These are phyloP conservation scores for Melanotaenia duboulayi DNA, from an alignment of 2,113 vertebrate species.

Conservation along the genomic window DNA sequence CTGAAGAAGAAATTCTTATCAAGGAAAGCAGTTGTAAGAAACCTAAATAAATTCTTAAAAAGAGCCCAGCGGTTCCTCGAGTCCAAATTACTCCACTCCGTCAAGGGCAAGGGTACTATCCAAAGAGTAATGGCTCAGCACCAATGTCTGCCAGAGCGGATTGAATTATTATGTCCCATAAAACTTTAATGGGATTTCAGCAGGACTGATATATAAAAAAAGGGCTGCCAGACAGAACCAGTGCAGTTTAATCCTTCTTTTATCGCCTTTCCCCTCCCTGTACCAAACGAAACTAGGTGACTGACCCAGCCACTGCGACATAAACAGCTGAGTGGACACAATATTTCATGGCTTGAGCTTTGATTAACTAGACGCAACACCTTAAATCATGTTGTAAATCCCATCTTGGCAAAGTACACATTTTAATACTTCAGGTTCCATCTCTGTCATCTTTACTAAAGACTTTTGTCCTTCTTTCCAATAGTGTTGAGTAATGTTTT, in stretches of 20 bases:
- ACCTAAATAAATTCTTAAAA: slow-evolving; percentile 35
- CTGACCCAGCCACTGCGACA: slow-evolving; percentile 25
- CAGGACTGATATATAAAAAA: slow-evolving; percentile 63
- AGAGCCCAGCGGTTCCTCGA: slow-evolving; percentile 36
- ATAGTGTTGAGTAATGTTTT: background rate
- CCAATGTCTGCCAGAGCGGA: slow-evolving; percentile 60
- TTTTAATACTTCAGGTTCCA: slow-evolving; percentile 4
- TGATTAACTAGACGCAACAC: slow-evolving; percentile 39
- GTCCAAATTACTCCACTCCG: slow-evolving; percentile 61
- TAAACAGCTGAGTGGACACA: slow-evolving; percentile 70
- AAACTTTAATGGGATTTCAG: slow-evolving; percentile 77
- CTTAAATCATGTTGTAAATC: slow-evolving; percentile 47
- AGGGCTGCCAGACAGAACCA: slow-evolving; percentile 39
- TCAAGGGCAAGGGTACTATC: slow-evolving; percentile 57
- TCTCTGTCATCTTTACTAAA: slow-evolving; percentile 1
- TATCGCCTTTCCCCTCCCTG: slow-evolving; percentile 35
- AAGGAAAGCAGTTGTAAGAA: background rate
- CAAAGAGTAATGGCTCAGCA: slow-evolving; percentile 55
- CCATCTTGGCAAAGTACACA: slow-evolving; percentile 29
- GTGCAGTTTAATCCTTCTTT: slow-evolving; percentile 33
- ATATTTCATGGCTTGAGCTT: slow-evolving; percentile 47
- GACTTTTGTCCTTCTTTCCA: background rate
- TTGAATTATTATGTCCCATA: slow-evolving; percentile 76
- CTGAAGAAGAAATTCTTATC: background rate
- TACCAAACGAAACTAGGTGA: slow-evolving; percentile 33